phyloP scores from a whole-genome alignment of 2,113 vertebrate genomes.

The Lepidothrix coronata region DNA sequence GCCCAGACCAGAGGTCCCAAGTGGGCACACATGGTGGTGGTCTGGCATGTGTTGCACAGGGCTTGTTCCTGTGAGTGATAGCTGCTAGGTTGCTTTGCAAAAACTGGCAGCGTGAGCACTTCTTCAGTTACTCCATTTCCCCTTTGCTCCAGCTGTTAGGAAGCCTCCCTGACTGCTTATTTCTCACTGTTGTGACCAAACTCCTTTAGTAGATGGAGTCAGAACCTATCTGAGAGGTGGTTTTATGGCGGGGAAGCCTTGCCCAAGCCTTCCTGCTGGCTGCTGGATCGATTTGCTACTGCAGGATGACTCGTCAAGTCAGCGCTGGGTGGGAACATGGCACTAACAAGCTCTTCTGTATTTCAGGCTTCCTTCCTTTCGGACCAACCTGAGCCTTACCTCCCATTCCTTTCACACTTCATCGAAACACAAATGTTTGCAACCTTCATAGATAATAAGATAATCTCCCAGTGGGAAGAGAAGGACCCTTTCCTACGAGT shows the following conservation, averaged over 20 bases:
- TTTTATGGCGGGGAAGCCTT: neutral
- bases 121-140: neutral
- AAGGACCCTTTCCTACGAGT: slow-evolving; percentile 89
- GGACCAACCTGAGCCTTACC: slow-evolving; percentile 87
- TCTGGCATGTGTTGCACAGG: neutral
- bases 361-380: slow-evolving; percentile 94
- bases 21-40: neutral
- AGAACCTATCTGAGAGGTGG: neutral
- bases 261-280: neutral
- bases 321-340: fast-evolving
- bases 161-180: neutral
- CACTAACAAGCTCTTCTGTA: slow-evolving; percentile 36
- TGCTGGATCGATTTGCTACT: neutral
- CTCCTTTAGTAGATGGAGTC: neutral
- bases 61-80: neutral
- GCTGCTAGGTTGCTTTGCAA: neutral
- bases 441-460: slow-evolving; percentile 96
- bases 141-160: neutral
- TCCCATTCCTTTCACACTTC: slow-evolving; percentile 94
- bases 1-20: neutral
- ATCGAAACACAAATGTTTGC: slow-evolving; percentile 98
- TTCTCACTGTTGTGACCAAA: neutral
- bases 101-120: neutral
- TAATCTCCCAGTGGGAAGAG: slow-evolving; percentile 94
- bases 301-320: fast-evolving